Evolutionary conservation across 2,113 vertebrate species (phyloP), one percentile per base, ranked within the genome.

Genomic region (Lepidothrix coronata): DNA sequence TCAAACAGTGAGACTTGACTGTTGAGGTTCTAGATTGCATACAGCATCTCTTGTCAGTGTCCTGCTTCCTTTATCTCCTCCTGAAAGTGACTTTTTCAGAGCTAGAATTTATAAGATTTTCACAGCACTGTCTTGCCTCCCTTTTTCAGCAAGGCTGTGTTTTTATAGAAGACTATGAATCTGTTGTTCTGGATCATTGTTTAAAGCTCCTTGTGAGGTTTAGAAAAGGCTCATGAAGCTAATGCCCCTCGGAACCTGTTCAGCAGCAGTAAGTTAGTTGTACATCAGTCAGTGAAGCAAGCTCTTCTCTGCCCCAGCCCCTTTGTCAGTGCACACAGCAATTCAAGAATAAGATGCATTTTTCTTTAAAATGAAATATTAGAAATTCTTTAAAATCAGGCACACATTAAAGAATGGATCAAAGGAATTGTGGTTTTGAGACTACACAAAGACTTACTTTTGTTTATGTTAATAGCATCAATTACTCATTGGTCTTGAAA

Each of bases 401-500:
- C 72, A 49, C 58, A 68, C 55, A 73, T 92, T 91, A 92, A 91
- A 95, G 85, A 94, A 91, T 92, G 88, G 95, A 94, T 96, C 76
- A 78, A 95, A 96, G 85, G 74, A 85, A 80, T 66, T 91, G 92
- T 85, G 91, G 93, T 82, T 88, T 96, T 95, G 91, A 95, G 88
- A 95, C 55, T 96, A 41, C 79, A 94, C 95, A 96, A 89, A 92
- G 90, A n/a, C 85, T 72, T 41, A n/a, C 78, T 92, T 95, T 88
- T 96, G 89, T 95, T 91, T 94, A 88, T 91, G 92, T 77, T 94
- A 96, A 91, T 92, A 92, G 72, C 85, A 81, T 86, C 82, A 86
- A 49, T 96, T 96, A 92, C 90, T 95, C 79, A 91, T 82, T 95
- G 93, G 85, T 95, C 91, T 97, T 96, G 90, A 86, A 96, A 93